Evolutionary conservation across 35 echinoderm and acorn worm genomes (phyloP).

Genomic region (Heliocidaris erythrogramma): DNA sequence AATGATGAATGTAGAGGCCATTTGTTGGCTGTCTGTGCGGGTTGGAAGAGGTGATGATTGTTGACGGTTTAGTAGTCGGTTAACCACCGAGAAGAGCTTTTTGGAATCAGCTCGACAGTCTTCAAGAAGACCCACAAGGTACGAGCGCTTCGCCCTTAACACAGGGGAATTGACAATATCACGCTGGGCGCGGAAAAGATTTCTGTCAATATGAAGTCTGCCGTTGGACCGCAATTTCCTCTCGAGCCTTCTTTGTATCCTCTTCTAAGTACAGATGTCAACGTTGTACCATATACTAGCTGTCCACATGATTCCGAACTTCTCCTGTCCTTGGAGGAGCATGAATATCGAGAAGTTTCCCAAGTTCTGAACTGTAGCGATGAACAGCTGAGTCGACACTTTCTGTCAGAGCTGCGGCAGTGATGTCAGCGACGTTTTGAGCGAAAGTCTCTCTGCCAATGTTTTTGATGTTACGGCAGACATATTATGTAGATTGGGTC

Average conservation of each 20-base stretch:
- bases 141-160: neutral
- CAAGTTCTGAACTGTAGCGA: no score
- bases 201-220: conserved; percentile 6
- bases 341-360: no score
- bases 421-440: neutral
- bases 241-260: conserved; percentile 13
- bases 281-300: no score
- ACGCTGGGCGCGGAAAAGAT: conserved; percentile 12
- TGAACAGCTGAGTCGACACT: no score
- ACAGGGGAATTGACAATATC: neutral
- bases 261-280: neutral
- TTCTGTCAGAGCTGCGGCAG: neutral
- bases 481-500: neutral
- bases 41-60: no score
- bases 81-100: conserved; percentile 22
- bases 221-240: conserved; percentile 31
- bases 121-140: neutral
- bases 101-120: conserved; percentile 12
- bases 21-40: no score
- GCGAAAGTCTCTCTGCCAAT: neutral
- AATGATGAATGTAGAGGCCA: no score
- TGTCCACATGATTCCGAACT: no score
- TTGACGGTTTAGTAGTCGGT: no score
- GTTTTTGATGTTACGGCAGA: neutral
- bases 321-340: no score